Percentiles rank a stretch among this genome's conserved stretches.
Evolutionary conservation across 2,113 vertebrate genomes (phyloP).

Genomic region (Rhynchomys soricoides): DNA sequence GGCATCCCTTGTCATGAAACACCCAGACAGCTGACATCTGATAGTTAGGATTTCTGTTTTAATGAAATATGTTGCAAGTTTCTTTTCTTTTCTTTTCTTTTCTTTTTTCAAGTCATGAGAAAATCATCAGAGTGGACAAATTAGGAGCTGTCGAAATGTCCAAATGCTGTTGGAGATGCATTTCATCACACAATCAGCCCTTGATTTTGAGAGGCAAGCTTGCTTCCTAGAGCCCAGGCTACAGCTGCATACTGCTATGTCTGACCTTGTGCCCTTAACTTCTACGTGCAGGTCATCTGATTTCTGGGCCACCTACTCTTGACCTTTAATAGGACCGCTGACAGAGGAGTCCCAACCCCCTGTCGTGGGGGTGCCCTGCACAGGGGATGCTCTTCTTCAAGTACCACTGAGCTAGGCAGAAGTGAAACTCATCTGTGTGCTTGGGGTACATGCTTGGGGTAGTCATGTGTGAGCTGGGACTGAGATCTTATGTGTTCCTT

Average conservation of each 20-base stretch:
- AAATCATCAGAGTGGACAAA: neutral
- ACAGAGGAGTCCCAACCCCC: neutral
- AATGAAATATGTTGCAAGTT: neutral
- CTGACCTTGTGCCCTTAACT: neutral
- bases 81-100: neutral
- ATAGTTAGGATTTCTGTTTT: neutral
- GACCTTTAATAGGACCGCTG: neutral
- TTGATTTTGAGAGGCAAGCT: neutral
- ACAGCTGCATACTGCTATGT: fast-evolving
- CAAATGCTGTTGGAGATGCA: neutral
- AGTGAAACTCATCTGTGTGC: neutral
- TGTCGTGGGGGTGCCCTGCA: fast-evolving
- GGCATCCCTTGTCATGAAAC: neutral
- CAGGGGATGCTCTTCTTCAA: fast-evolving
- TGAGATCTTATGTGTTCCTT: neutral
- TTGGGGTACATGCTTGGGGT: neutral
- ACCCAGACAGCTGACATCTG: neutral
- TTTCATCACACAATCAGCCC: fast-evolving
- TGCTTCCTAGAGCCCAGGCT: fast-evolving
- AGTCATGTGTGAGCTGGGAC: neutral
- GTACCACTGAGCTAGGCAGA: neutral
- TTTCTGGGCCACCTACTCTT: neutral
- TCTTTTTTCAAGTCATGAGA: neutral
- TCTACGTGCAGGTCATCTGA: fast-evolving
- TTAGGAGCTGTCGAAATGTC: neutral